A percentile compares a stretch with the other conserved stretches of the same genome.
phyloP scores from a whole-genome alignment of 2,888 invertebrate genomes.

The Empis livida region DNA sequence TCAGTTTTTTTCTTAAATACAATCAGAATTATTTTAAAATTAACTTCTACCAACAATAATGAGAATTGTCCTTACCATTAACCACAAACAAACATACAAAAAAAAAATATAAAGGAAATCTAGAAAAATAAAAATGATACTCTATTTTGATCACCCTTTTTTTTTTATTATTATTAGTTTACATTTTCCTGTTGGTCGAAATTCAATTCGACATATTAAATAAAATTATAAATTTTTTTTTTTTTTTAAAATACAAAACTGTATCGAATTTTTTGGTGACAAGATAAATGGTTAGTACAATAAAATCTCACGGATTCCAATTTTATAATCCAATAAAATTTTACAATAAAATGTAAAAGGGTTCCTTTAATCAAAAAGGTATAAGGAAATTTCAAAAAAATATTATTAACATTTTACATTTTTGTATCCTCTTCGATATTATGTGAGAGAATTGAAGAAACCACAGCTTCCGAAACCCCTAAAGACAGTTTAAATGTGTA shows the following conservation, averaged over 20 bases:
- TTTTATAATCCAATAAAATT: too few relatives aligned
- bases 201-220: not conserved
- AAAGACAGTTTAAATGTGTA: constrained; percentile 2
- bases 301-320: not conserved
- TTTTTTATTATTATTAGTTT: too few relatives aligned
- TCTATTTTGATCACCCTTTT: too few relatives aligned
- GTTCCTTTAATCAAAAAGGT: not conserved
- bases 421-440: not conserved
- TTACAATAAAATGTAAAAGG: not conserved
- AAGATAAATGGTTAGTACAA: not conserved
- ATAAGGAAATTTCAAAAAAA: not conserved
- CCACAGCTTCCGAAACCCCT: constrained; percentile 35
- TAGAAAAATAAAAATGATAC: too few relatives aligned
- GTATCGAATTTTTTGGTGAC: constrained; percentile 1
- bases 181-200: too few relatives aligned
- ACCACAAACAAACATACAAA: too few relatives aligned
- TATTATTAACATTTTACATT: too few relatives aligned
- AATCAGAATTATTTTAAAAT: too few relatives aligned
- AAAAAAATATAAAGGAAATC: too few relatives aligned
- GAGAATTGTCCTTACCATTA: too few relatives aligned
- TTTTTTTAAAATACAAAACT: not conserved
- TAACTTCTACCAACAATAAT: too few relatives aligned
- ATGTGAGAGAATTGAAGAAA: constrained; percentile 8
- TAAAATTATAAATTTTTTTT: not conserved
- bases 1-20: too few relatives aligned